phyloP scores from a whole-genome alignment of 2,888 invertebrate genomes.

The Ormyrus labotus region DNA sequence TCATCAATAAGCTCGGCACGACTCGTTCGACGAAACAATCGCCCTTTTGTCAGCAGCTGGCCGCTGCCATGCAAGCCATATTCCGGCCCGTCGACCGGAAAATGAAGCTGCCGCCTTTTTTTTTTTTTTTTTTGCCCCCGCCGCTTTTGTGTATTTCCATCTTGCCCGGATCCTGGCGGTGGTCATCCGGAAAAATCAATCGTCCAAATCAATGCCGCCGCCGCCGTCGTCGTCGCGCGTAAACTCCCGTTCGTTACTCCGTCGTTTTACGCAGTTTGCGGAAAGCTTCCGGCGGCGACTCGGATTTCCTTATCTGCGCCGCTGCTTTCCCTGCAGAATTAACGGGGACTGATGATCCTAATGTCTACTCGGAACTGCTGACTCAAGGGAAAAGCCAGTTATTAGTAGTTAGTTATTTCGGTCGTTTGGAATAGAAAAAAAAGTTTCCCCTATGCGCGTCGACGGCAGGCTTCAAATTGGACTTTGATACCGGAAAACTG shows the following conservation, averaged over 20 bases:
- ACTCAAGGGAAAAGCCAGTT: no score
- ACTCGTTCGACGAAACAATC: not conserved
- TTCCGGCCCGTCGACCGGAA: slow-evolving; percentile 39
- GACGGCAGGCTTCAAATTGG: no score
- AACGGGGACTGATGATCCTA: no score
- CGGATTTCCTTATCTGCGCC: no score
- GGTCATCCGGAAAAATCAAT: slow-evolving; percentile 45
- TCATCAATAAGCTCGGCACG: not conserved
- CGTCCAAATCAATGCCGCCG: slow-evolving; percentile 19
- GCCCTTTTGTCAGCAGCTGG: slow-evolving; percentile 23
- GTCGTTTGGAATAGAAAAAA: no score
- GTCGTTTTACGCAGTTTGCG: no score
- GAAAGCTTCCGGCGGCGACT: no score
- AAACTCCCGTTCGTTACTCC: slow-evolving; percentile 21
- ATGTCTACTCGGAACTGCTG: no score
- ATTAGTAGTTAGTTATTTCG: no score
- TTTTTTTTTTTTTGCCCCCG: not conserved
- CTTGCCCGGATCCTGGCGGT: not conserved
- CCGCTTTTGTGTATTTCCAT: slow-evolving; percentile 1
- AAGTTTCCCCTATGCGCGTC: no score
- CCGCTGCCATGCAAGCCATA: not conserved
- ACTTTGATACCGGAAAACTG: no score
- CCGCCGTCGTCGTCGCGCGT: not conserved
- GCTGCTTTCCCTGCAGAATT: no score
- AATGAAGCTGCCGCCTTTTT: slow-evolving; percentile 35